These are phyloP conservation scores for Drosophila gaucha DNA, from an alignment of 2,888 invertebrate genomes.

Conservation along the genomic window DNA sequence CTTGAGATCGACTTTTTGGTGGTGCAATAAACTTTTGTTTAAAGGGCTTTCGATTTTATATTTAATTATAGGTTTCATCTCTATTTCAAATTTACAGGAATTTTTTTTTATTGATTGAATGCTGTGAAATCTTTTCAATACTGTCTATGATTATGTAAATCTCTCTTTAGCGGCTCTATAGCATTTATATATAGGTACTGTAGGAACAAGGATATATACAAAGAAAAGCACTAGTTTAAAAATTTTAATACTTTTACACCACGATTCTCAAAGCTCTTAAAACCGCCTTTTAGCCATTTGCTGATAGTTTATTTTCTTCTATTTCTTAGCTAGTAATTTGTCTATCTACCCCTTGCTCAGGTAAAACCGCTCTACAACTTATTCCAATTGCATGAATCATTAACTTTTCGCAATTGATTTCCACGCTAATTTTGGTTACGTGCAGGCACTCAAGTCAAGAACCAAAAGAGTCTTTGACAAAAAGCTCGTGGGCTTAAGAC, in stretches of 20 bases:
- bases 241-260: too few species aligned
- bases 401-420: constrained; percentile 65
- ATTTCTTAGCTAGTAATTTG: constrained; percentile 17
- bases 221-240: too few species aligned
- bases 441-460: constrained; percentile 50
- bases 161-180: too few species aligned
- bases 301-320: neutral
- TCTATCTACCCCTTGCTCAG: neutral
- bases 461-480: constrained; percentile 44
- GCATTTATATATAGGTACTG: too few species aligned
- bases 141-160: neutral
- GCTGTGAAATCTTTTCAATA: neutral
- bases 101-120: neutral
- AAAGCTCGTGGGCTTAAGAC: constrained; percentile 35
- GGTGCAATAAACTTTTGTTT: constrained; percentile 64
- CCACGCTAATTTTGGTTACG: constrained; percentile 68
- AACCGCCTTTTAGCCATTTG: neutral
- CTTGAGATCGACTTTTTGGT: constrained; percentile 38
- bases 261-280: too few species aligned
- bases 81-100: constrained; percentile 3
- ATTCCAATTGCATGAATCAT: constrained; percentile 70
- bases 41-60: constrained; percentile 10
- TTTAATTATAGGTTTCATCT: constrained; percentile 53
- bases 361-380: constrained; percentile 1
- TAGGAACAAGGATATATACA: too few species aligned